Conservation (phyloP, 2,888 invertebrate genomes). For the Patella ulyssiponensis region DNA sequence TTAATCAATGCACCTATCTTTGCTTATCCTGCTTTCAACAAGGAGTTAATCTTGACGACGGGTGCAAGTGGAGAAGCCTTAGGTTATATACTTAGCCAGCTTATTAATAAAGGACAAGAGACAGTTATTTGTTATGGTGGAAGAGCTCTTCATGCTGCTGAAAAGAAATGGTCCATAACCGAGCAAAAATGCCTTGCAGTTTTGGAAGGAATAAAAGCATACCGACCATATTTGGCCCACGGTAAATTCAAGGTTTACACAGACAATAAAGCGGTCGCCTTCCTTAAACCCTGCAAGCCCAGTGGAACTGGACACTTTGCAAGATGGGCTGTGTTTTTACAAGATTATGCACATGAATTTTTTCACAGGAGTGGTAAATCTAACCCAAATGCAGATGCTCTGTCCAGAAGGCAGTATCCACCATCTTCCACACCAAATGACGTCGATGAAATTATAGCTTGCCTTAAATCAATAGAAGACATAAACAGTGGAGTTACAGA, state of each 20-base stretch:
- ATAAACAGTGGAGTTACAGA: background rate
- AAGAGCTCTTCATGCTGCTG: slow-evolving; percentile 28
- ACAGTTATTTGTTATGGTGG: no score
- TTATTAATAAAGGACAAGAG: no score
- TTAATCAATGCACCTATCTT: slow-evolving; percentile 37
- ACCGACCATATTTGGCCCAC: slow-evolving; percentile 37
- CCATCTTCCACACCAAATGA: background rate
- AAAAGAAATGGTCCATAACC: slow-evolving; percentile 36
- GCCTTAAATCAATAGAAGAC: background rate
- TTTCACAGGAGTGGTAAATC: slow-evolving; percentile 18
- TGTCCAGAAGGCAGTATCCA: slow-evolving; percentile 30
- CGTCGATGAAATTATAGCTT: background rate
- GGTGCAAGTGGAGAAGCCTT: slow-evolving; percentile 37
- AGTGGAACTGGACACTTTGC: slow-evolving; percentile 31
- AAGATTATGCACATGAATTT: slow-evolving; percentile 19
- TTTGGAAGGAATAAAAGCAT: slow-evolving; percentile 40
- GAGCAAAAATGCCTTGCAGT: slow-evolving; percentile 43
- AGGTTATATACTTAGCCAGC: slow-evolving; percentile 37
- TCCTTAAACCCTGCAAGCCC: slow-evolving; percentile 35
- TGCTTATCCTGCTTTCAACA: slow-evolving; percentile 36
- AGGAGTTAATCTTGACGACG: slow-evolving; percentile 32
- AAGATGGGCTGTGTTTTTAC: slow-evolving; percentile 30
- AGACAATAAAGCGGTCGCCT: slow-evolving; percentile 41
- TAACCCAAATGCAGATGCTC: slow-evolving; percentile 30
- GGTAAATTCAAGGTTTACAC: slow-evolving; percentile 38